A percentile compares a stretch with the other conserved stretches of the same genome.
Conservation (phyloP, 2,113 vertebrate genomes). For the Ctenomys sociabilis region DNA sequence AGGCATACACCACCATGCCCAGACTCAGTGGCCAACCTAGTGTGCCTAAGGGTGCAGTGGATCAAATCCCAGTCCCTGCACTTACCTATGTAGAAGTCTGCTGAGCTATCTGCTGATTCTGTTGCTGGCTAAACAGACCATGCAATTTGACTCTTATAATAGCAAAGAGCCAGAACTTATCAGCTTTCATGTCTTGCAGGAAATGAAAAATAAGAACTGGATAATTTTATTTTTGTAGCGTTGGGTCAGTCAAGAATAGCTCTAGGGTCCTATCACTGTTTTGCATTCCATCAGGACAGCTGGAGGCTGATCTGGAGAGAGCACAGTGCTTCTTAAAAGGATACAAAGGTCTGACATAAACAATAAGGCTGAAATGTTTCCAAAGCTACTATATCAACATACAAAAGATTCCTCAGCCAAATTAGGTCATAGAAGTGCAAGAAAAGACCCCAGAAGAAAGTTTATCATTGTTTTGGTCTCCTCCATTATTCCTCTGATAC, state of each 20-base stretch:
- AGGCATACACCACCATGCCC: no score
- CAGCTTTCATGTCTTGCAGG: slow-evolving; percentile 78
- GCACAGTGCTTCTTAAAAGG: neutral
- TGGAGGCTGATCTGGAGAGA: rapidly evolving
- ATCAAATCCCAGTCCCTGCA: no score
- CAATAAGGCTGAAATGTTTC: slow-evolving; percentile 17
- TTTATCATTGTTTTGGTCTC: slow-evolving; percentile 3
- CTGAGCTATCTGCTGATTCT: slow-evolving; percentile 52
- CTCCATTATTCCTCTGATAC: slow-evolving; percentile 18
- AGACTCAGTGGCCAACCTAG: no score
- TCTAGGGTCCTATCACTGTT: slow-evolving; percentile 72
- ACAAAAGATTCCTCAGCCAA: slow-evolving; percentile 43
- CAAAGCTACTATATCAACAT: slow-evolving; percentile 50
- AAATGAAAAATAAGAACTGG: slow-evolving; percentile 83
- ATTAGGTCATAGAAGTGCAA: neutral
- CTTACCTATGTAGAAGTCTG: neutral
- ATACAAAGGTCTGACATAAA: slow-evolving; percentile 31
- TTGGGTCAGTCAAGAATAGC: slow-evolving; percentile 76
- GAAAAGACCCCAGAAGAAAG: neutral
- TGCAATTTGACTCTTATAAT: slow-evolving; percentile 77
- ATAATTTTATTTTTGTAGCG: slow-evolving; percentile 76
- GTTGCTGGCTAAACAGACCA: slow-evolving; percentile 62
- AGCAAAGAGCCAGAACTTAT: slow-evolving; percentile 71
- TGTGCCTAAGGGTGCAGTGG: no score
- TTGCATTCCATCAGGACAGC: slow-evolving; percentile 45